These are phyloP conservation scores for Mastomys natalensis DNA, from an alignment of 2,113 vertebrate species.

Conservation along the genomic window DNA sequence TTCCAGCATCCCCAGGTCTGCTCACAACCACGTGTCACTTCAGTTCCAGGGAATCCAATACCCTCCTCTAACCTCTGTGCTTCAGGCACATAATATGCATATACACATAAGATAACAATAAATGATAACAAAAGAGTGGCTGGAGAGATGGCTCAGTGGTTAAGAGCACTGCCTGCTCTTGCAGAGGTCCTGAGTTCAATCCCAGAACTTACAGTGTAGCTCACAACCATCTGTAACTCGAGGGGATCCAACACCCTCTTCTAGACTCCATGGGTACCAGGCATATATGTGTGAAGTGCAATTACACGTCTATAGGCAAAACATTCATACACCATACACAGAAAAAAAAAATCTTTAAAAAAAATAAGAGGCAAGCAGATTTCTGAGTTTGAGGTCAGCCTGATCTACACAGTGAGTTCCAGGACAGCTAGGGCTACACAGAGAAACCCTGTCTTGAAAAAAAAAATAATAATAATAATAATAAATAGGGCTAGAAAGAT, in stretches of 20 bases:
- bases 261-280: neutral
- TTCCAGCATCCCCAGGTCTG: neutral
- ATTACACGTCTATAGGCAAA: neutral
- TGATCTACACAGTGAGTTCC: too few species aligned
- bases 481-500: neutral
- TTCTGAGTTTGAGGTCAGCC: too few species aligned
- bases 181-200: neutral
- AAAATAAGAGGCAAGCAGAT: too few species aligned
- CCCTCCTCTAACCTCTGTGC: neutral
- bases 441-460: too few species aligned
- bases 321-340: neutral
- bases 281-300: neutral
- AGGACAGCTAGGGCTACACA: too few species aligned
- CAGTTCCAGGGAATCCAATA: neutral
- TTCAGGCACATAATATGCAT: neutral
- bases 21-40: neutral
- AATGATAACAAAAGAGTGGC: neutral
- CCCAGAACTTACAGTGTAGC: neutral
- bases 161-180: neutral
- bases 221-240: neutral
- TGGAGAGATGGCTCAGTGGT: neutral
- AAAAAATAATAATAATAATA: neutral
- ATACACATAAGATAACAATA: neutral
- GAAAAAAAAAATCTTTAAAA: neutral
- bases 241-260: neutral